Evolutionary conservation across 1,140 invertebrate species (phyloP).

Genomic region (Euschistus heros): DNA sequence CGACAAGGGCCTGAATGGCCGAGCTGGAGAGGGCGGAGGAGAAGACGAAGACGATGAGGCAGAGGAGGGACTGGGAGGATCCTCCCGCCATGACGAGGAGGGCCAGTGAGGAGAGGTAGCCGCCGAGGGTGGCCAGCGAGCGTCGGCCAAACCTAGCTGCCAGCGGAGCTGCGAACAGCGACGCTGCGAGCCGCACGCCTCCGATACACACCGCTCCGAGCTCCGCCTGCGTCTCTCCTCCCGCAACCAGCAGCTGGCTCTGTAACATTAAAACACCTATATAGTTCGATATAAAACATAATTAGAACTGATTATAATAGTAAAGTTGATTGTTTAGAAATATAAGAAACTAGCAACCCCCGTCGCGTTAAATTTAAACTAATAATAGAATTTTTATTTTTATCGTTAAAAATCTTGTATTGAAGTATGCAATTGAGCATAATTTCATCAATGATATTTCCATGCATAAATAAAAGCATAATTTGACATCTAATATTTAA

Average conservation of each 20-base stretch:
- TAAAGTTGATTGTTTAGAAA: too few relatives aligned
- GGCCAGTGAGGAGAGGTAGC: background rate
- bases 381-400: too few relatives aligned
- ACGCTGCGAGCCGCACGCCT: background rate
- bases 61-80: background rate
- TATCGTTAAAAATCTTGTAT: too few relatives aligned
- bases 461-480: too few relatives aligned
- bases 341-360: too few relatives aligned
- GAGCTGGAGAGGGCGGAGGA: background rate
- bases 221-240: background rate
- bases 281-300: too few relatives aligned
- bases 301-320: too few relatives aligned
- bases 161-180: background rate
- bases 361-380: too few relatives aligned
- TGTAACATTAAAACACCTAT: background rate
- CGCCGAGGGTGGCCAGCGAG: background rate
- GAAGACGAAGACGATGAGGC: constrained; percentile 7
- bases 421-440: too few relatives aligned
- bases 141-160: background rate
- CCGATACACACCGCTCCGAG: background rate
- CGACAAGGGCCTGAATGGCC: background rate
- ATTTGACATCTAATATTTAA: too few relatives aligned
- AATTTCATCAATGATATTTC: too few relatives aligned
- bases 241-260: background rate
- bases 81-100: background rate